Evolutionary conservation across 2,888 invertebrate genomes (phyloP).

Genomic region (Drosophila setosimentum): DNA sequence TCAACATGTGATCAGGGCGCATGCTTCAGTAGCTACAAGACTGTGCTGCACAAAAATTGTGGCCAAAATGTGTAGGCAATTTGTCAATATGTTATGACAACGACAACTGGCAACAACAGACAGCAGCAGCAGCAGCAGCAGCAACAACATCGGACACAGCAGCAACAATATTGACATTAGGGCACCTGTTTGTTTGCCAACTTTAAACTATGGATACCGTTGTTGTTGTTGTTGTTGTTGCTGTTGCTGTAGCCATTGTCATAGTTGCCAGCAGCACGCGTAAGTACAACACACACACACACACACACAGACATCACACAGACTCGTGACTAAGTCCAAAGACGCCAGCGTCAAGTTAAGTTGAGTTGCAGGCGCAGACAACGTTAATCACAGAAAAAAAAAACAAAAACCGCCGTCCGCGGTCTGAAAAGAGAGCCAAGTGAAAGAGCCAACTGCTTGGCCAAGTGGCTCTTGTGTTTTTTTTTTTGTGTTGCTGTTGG

Average conservation of each 20-base stretch:
- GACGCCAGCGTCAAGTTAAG: constrained; percentile 40
- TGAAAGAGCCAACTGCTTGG: constrained; percentile 62
- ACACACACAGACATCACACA: constrained; percentile 23
- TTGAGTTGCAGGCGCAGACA: constrained; percentile 43
- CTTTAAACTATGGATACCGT: constrained; percentile 77
- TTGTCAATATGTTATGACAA: constrained; percentile 78
- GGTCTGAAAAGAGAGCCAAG: constrained; percentile 39
- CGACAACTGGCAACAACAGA: constrained; percentile 23
- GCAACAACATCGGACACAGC: constrained; percentile 27
- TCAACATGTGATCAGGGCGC: constrained; percentile 66
- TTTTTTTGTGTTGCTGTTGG: constrained; percentile 23
- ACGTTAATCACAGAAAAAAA: constrained; percentile 73
- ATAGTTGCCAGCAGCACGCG: constrained; percentile 68
- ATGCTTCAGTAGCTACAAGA: constrained; percentile 71
- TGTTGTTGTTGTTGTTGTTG: constrained; percentile 51
- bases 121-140: constrained; percentile 20
- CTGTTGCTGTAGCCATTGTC: constrained; percentile 35
- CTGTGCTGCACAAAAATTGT: constrained; percentile 51
- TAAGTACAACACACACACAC: constrained; percentile 47
- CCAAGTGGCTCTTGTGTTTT: constrained; percentile 34
- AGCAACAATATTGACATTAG: constrained; percentile 76
- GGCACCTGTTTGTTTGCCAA: constrained; percentile 77
- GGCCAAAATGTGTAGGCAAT: constrained; percentile 77
- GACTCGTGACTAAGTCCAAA: constrained; percentile 70
- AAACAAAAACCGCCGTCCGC: constrained; percentile 49